A percentile compares a stretch with the other conserved stretches of the same genome.
Evolutionary conservation across 2,113 vertebrate species (phyloP).

Genomic region (Platysteira castanea): DNA sequence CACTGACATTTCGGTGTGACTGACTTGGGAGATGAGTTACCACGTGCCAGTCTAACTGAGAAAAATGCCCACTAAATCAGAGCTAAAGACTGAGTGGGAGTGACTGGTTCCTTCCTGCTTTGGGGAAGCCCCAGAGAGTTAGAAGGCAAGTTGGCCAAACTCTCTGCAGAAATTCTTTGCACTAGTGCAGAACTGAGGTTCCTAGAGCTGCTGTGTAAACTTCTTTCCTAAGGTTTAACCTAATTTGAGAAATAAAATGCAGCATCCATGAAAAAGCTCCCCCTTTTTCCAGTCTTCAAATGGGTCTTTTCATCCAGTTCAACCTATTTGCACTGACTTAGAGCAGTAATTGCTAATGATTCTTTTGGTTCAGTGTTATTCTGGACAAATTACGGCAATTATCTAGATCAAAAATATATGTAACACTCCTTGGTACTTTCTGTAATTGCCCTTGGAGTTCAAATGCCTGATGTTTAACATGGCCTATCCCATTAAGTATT

Average conservation of each 20-base stretch:
- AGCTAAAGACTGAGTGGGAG: background rate
- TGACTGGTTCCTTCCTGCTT: background rate
- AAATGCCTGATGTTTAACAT: background rate
- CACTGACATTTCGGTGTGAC: background rate
- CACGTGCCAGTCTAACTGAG: background rate
- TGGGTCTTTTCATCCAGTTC: background rate
- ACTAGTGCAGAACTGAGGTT: background rate
- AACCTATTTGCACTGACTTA: background rate
- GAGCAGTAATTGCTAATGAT: background rate
- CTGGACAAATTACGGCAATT: constrained; percentile 33
- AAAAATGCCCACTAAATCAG: background rate
- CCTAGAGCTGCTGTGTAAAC: background rate
- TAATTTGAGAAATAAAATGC: background rate
- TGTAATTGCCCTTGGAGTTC: background rate
- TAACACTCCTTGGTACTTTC: background rate
- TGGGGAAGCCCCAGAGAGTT: background rate
- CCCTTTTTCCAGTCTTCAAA: background rate
- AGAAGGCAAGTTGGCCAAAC: background rate
- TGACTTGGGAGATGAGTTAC: background rate
- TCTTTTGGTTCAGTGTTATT: background rate
- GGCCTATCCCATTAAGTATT: background rate
- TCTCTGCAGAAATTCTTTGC: background rate
- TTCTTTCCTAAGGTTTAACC: background rate
- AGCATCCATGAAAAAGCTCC: background rate
- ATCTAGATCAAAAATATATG: constrained; percentile 5